Conservation (phyloP, 2,113 vertebrate genomes). For the Ondatra zibethicus region DNA sequence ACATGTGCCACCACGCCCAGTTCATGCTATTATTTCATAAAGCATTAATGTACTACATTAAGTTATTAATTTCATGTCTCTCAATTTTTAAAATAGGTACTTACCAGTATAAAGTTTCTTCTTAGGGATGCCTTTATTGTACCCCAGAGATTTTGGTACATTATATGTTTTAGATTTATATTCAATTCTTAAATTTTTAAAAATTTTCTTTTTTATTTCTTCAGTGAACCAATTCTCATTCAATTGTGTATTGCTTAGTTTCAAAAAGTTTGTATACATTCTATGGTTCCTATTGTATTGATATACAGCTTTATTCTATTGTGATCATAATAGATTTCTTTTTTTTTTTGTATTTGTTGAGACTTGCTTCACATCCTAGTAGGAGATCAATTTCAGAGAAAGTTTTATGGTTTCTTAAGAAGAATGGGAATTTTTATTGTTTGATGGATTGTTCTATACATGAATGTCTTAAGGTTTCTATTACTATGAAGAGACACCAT, state of each 20-base stretch:
- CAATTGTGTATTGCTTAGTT: background rate
- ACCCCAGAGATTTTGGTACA: background rate
- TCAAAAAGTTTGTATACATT: background rate
- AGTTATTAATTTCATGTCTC: background rate
- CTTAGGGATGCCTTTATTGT: background rate
- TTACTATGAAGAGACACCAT: background rate
- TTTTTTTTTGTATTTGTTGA: background rate
- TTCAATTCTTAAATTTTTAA: background rate
- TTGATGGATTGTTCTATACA: too few relatives aligned
- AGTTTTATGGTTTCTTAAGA: too few relatives aligned
- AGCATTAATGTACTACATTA: background rate
- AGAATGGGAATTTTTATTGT: too few relatives aligned
- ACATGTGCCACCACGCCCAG: too few relatives aligned
- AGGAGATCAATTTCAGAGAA: too few relatives aligned
- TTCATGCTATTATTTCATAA: background rate
- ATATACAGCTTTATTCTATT: background rate
- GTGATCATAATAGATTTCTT: background rate
- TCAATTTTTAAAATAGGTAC: background rate
- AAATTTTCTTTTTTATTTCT: background rate
- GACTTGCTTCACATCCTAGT: too few relatives aligned
- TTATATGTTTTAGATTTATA: background rate
- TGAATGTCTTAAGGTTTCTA: background rate
- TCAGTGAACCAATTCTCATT: background rate
- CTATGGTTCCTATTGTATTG: background rate
- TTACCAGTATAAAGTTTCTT: background rate